A percentile compares a stretch with the other conserved stretches of the same genome.
These are phyloP conservation scores for Petrocephalus microphthalmus DNA, from an alignment of 2,113 vertebrate species.

Conservation along the genomic window DNA sequence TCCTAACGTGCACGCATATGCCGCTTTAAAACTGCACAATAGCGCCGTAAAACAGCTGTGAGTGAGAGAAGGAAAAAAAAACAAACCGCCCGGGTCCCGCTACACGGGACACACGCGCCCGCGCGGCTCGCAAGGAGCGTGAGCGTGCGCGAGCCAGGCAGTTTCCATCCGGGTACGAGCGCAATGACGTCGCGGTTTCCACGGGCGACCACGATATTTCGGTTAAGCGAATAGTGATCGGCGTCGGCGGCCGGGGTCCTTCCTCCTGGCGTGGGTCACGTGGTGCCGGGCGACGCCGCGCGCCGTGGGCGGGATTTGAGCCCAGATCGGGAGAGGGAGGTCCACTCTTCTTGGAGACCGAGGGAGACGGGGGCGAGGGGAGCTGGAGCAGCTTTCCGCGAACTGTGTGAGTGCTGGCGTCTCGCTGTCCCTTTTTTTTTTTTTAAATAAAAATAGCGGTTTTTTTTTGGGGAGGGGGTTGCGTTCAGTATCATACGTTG, in stretches of 20 bases:
- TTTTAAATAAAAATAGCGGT: too few relatives aligned
- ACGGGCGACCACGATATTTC: conserved; percentile 59
- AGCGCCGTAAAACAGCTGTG: conserved; percentile 25
- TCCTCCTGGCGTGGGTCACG: conserved; percentile 59
- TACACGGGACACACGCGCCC: too few relatives aligned
- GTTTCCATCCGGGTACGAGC: conserved; percentile 30
- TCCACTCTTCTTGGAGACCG: conserved; percentile 50
- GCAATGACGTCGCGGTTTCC: conserved; percentile 64
- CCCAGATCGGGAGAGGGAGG: conserved; percentile 58
- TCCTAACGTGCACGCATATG: not conserved
- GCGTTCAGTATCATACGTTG: not conserved
- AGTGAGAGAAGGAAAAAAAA: not conserved
- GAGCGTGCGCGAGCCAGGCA: not conserved
- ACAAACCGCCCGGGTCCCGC: not conserved
- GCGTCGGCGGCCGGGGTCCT: conserved; percentile 46
- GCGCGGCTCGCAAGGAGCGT: not conserved
- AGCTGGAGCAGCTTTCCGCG: conserved; percentile 45
- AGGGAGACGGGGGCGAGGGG: conserved; percentile 57
- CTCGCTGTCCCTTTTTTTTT: conserved; percentile 8
- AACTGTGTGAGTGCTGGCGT: conserved; percentile 55
- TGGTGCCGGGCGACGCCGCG: conserved; percentile 52
- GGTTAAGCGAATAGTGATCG: conserved; percentile 61
- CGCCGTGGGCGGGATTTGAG: conserved; percentile 57
- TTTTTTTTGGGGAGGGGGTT: not conserved
- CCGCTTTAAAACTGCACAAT: conserved; percentile 1